These are phyloP conservation scores for Ornithoptera alexandrae DNA, from an alignment of 2,888 invertebrate species.

Conservation along the genomic window DNA sequence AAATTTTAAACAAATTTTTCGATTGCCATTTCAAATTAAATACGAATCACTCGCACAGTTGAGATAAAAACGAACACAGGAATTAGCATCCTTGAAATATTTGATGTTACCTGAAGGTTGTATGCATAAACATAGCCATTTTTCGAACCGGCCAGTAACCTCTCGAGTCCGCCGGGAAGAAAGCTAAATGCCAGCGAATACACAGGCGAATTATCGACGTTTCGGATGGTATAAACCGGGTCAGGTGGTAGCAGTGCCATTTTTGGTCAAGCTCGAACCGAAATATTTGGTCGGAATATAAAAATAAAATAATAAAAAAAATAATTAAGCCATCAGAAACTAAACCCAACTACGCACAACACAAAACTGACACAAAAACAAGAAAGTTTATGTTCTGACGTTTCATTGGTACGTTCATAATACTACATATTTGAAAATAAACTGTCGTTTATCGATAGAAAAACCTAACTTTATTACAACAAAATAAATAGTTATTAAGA, in stretches of 20 bases:
- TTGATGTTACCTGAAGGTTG: conserved; percentile 85
- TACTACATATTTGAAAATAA: neutral
- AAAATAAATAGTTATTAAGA: no score
- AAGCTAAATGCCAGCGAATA: conserved; percentile 86
- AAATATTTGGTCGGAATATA: conserved; percentile 65
- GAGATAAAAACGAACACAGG: conserved; percentile 31
- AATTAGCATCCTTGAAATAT: conserved; percentile 51
- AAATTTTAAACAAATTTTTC: conserved; percentile 43
- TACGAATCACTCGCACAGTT: conserved; percentile 42
- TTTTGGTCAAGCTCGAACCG: conserved; percentile 73
- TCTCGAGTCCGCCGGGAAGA: conserved; percentile 79
- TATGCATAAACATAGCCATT: conserved; percentile 88
- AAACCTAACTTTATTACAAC: neutral
- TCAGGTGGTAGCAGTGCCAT: conserved; percentile 89
- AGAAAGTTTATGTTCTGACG: conserved; percentile 45
- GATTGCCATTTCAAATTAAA: conserved; percentile 30
- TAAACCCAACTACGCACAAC: conserved; percentile 78
- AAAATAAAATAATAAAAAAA: conserved; percentile 70
- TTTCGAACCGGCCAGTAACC: conserved; percentile 86
- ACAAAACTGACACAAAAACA: conserved; percentile 78
- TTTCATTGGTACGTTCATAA: conserved; percentile 28
- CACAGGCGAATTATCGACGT: conserved; percentile 84
- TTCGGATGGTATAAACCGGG: conserved; percentile 86
- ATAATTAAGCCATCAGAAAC: conserved; percentile 78
- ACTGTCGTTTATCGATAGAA: neutral